These are phyloP conservation scores for Crocidura indochinensis DNA, from an alignment of 2,797 vertebrate genomes.

Conservation along the genomic window DNA sequence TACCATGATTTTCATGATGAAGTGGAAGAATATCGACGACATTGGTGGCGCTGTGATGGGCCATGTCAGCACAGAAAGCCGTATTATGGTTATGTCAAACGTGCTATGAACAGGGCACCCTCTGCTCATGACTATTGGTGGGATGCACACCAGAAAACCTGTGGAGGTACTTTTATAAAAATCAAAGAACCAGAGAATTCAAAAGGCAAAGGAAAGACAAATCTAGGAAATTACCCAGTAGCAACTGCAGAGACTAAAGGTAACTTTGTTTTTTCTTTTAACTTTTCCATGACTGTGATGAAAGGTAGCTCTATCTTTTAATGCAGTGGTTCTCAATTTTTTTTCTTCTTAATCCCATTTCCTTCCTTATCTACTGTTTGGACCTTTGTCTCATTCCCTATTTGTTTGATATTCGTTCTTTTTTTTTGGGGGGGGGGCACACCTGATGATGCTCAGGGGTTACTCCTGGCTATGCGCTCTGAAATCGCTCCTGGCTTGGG, in stretches of 20 bases:
- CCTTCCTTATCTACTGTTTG: too few species aligned
- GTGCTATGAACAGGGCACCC: constrained; percentile 96
- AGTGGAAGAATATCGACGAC: constrained; percentile 95
- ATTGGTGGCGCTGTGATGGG: constrained; percentile 98
- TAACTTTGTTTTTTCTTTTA: neutral
- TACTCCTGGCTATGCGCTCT: too few species aligned
- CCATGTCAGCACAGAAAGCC: constrained; percentile 94
- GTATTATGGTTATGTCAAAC: constrained; percentile 96
- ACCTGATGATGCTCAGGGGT: too few species aligned
- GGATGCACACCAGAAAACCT: constrained; percentile 94
- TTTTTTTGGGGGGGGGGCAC: too few species aligned
- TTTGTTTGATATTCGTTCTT: too few species aligned
- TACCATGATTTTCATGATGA: constrained; percentile 96
- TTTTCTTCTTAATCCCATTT: too few species aligned
- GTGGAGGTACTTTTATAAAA: constrained; percentile 95
- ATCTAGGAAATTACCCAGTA: constrained; percentile 12
- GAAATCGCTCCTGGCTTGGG: too few species aligned
- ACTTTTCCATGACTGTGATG: rapidly evolving
- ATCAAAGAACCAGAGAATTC: constrained; percentile 97
- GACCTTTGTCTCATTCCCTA: too few species aligned
- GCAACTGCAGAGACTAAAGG: constrained; percentile 57
- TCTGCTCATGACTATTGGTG: constrained; percentile 97
- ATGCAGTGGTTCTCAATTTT: neutral
- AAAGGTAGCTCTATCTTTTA: neutral
- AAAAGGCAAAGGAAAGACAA: constrained; percentile 89